Conservation (phyloP, 2,888 invertebrate species). For the Neoscelio sp. region DNA sequence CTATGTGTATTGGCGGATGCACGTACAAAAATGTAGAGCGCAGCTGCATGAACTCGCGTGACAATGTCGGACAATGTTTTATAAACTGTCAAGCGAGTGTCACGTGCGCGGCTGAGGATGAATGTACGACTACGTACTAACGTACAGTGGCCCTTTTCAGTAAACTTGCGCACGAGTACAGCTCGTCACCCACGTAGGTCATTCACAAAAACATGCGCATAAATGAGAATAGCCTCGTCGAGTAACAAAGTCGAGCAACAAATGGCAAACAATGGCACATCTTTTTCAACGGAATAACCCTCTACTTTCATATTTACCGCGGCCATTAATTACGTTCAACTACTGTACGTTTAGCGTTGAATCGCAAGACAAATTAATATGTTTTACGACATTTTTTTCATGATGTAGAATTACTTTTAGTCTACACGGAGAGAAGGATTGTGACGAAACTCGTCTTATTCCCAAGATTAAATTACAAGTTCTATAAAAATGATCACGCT, state of each 20-base stretch:
- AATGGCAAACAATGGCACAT: constrained; percentile 62
- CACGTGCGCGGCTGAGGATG: constrained; percentile 55
- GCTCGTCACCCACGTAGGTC: constrained; percentile 62
- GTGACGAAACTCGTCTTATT: no score
- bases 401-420: no score
- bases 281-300: constrained; percentile 40
- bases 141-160: constrained; percentile 57
- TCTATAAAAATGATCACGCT: no score
- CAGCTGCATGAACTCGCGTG: constrained; percentile 45
- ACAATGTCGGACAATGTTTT: constrained; percentile 56
- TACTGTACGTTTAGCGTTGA: no score
- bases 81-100: constrained; percentile 60
- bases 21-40: constrained; percentile 49
- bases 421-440: no score
- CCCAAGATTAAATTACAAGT: no score
- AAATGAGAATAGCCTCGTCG: constrained; percentile 54
- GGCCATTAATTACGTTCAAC: no score
- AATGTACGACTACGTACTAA: constrained; percentile 28
- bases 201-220: constrained; percentile 57
- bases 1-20: no score
- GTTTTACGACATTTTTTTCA: no score
- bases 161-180: constrained; percentile 31
- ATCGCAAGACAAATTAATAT: no score
- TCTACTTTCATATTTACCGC: constrained; percentile 14
- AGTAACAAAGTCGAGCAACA: constrained; percentile 51